These are phyloP conservation scores for Athene noctua DNA, from an alignment of 2,113 vertebrate genomes.

Conservation along the genomic window DNA sequence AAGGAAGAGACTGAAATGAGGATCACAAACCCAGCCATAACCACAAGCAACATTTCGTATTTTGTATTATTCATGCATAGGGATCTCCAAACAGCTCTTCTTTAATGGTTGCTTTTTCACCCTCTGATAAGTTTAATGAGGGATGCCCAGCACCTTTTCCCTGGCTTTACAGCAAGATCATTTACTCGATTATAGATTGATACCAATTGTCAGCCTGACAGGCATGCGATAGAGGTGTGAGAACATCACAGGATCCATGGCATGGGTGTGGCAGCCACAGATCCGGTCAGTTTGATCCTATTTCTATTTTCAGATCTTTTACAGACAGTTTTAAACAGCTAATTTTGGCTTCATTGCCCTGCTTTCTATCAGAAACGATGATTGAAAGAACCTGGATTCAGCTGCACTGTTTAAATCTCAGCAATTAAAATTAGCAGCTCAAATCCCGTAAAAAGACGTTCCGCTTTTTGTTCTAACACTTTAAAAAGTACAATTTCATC, in stretches of 20 bases:
- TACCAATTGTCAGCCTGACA: neutral
- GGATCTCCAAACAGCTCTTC: neutral
- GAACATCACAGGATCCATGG: neutral
- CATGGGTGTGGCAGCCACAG: neutral
- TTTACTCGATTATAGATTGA: neutral
- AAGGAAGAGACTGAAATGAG: neutral
- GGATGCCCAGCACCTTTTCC: neutral
- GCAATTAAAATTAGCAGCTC: neutral
- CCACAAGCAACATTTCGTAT: neutral
- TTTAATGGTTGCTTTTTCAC: neutral
- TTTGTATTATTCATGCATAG: neutral
- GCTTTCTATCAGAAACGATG: neutral
- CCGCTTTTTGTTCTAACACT: neutral
- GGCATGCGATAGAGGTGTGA: neutral
- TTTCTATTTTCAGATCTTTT: neutral
- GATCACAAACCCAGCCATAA: neutral
- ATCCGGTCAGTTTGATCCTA: neutral
- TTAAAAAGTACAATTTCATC: conserved; percentile 50
- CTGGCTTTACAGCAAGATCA: neutral
- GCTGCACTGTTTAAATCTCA: neutral
- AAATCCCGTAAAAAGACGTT: neutral
- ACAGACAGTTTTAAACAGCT: neutral
- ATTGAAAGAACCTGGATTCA: neutral
- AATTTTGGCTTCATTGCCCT: neutral
- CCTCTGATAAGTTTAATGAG: neutral